These are phyloP conservation scores for Caenorhabditis imperialis DNA, from an alignment of 2,888 invertebrate genomes.

Conservation along the genomic window DNA sequence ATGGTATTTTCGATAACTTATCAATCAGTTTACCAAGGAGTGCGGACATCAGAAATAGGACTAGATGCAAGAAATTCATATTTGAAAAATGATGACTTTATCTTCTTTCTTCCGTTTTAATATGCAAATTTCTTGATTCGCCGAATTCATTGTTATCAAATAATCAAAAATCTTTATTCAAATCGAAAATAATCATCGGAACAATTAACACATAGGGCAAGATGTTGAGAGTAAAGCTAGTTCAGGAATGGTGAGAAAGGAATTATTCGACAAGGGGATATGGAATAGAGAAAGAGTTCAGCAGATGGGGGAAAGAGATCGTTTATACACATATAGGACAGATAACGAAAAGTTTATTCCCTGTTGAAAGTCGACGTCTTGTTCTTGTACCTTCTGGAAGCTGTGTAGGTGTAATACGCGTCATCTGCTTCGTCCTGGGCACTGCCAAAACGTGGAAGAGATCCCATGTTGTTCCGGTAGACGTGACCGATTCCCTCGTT, in stretches of 20 bases:
- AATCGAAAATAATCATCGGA: conserved; percentile 31
- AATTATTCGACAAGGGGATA: conserved; percentile 16
- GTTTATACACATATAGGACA: background rate
- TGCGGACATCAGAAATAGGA: too few relatives aligned
- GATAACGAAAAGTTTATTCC: conserved; percentile 12
- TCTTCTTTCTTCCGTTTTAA: too few relatives aligned
- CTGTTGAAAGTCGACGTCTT: conserved; percentile 45
- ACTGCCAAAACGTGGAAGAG: conserved; percentile 60
- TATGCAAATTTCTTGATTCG: too few relatives aligned
- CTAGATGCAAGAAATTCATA: too few relatives aligned
- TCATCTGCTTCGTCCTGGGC: conserved; percentile 72
- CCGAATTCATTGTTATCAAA: too few relatives aligned
- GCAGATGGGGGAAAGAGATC: conserved; percentile 34
- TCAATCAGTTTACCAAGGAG: too few relatives aligned
- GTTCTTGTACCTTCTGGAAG: conserved; percentile 49
- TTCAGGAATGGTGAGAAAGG: conserved; percentile 4
- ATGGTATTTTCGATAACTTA: too few relatives aligned
- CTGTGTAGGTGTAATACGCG: conserved; percentile 73
- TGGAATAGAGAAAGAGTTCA: conserved; percentile 17
- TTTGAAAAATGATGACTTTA: too few relatives aligned
- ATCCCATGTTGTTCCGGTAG: conserved; percentile 60
- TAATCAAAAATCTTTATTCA: conserved; percentile 21
- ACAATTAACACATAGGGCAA: conserved; percentile 40
- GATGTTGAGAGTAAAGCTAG: conserved; percentile 6
- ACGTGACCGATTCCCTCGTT: conserved; percentile 58